Conservation (phyloP, 2,888 invertebrate genomes). For the Exocentrus adspersus region DNA sequence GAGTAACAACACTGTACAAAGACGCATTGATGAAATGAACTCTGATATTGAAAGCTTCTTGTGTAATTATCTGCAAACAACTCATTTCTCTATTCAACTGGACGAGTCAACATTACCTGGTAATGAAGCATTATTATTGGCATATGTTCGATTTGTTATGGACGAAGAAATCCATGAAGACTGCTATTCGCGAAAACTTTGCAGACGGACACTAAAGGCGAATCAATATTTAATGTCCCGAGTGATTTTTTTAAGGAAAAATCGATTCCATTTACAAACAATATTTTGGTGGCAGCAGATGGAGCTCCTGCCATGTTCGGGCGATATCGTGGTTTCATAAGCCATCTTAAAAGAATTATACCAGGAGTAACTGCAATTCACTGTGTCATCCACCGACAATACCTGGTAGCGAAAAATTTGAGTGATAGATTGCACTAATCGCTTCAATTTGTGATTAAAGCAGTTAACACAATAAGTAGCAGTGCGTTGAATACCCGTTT, state of each 20-base stretch:
- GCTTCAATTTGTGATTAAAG: slow-evolving; percentile 36
- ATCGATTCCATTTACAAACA: slow-evolving; percentile 37
- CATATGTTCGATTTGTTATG: slow-evolving; percentile 63
- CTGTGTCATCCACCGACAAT: slow-evolving; percentile 28
- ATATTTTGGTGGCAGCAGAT: slow-evolving; percentile 53
- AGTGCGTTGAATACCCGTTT: slow-evolving; percentile 37
- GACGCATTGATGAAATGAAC: slow-evolving; percentile 42
- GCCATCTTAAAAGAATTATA: slow-evolving; percentile 23
- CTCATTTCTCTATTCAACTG: slow-evolving; percentile 57
- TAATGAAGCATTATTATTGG: slow-evolving; percentile 55
- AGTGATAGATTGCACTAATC: slow-evolving; percentile 13
- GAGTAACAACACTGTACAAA: slow-evolving; percentile 38
- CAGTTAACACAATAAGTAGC: slow-evolving; percentile 38
- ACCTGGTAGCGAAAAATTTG: slow-evolving; percentile 13
- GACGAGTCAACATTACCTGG: slow-evolving; percentile 56
- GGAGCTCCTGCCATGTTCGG: slow-evolving; percentile 53
- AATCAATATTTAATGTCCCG: slow-evolving; percentile 50
- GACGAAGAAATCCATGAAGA: slow-evolving; percentile 55
- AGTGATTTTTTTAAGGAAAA: slow-evolving; percentile 33
- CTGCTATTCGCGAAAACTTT: slow-evolving; percentile 51
- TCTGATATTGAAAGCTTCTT: slow-evolving; percentile 36
- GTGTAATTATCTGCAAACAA: slow-evolving; percentile 48
- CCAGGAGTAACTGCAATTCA: slow-evolving; percentile 23
- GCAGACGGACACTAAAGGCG: slow-evolving; percentile 55
- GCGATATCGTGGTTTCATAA: slow-evolving; percentile 50